These are phyloP conservation scores for Sula dactylatra DNA, from an alignment of 2,113 vertebrate species.

Conservation along the genomic window DNA sequence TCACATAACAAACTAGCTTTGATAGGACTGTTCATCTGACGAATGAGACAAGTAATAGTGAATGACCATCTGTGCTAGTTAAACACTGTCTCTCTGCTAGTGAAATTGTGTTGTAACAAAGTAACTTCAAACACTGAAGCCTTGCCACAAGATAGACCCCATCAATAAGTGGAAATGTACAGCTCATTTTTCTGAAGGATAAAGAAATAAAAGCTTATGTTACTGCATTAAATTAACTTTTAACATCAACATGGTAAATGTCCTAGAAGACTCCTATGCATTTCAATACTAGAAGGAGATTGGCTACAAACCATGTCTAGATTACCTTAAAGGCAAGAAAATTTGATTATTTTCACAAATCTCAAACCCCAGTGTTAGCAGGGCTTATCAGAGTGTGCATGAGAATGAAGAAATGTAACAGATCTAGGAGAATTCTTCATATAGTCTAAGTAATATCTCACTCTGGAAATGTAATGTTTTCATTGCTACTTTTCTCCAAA, in stretches of 20 bases:
- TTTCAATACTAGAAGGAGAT: background rate
- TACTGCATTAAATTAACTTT: background rate
- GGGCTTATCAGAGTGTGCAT: background rate
- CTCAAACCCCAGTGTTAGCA: background rate
- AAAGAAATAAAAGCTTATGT: background rate
- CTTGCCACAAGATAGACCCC: background rate
- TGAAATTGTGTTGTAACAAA: background rate
- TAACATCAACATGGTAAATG: background rate
- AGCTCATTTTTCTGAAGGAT: background rate
- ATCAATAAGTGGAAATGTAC: background rate
- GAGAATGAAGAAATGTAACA: background rate
- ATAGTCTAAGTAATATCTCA: background rate
- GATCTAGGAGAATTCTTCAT: background rate
- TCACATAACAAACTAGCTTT: background rate
- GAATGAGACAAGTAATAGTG: background rate
- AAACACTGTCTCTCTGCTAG: background rate
- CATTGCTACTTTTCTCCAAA: background rate
- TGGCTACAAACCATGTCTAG: background rate
- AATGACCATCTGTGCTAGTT: background rate
- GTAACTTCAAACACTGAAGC: background rate
- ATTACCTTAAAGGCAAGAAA: background rate
- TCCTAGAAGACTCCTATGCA: background rate
- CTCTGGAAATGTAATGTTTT: background rate
- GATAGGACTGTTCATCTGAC: background rate
- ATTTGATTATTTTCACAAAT: background rate